Percentiles rank a stretch among this genome's conserved stretches.
Conservation (phyloP, 2,113 vertebrate genomes). For the Calyptommatus sinebrachiatus region DNA sequence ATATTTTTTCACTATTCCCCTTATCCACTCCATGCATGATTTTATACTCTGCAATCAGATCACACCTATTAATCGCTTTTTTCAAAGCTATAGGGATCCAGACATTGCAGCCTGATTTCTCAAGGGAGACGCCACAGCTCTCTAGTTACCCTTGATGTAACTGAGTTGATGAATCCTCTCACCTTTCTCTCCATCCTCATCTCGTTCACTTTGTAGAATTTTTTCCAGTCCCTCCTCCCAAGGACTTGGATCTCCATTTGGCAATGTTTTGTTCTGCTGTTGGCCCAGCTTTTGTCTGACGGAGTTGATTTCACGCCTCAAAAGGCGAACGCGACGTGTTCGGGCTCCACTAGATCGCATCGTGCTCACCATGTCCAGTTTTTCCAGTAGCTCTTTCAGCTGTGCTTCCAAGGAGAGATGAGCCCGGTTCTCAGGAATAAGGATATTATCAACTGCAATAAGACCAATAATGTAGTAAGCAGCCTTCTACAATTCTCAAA, state of each 20-base stretch:
- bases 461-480: slow-evolving; percentile 35
- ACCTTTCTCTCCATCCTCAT: slow-evolving; percentile 70
- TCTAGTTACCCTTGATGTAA: too few relatives aligned
- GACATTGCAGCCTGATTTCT: too few relatives aligned
- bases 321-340: slow-evolving; percentile 86
- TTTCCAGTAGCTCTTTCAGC: slow-evolving; percentile 94
- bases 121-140: too few relatives aligned
- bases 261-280: slow-evolving; percentile 70
- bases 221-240: slow-evolving; percentile 72
- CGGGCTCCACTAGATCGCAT: slow-evolving; percentile 90
- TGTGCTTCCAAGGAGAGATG: slow-evolving; percentile 90
- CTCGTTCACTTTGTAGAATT: slow-evolving; percentile 57
- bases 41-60: too few relatives aligned
- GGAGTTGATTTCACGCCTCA: slow-evolving; percentile 90
- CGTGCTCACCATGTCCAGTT: slow-evolving; percentile 89
- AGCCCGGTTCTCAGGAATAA: slow-evolving; percentile 89
- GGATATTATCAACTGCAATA: slow-evolving; percentile 89
- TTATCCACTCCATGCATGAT: too few relatives aligned
- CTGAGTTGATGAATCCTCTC: slow-evolving; percentile 47
- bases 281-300: slow-evolving; percentile 84
- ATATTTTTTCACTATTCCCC: too few relatives aligned
- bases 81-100: too few relatives aligned
- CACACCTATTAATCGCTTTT: too few relatives aligned
- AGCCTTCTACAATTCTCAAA: slow-evolving; percentile 18
- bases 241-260: slow-evolving; percentile 73